Percentiles rank a stretch among this genome's conserved stretches.
Conservation (phyloP, 2,113 vertebrate species). For the Oceanodroma tethys region DNA sequence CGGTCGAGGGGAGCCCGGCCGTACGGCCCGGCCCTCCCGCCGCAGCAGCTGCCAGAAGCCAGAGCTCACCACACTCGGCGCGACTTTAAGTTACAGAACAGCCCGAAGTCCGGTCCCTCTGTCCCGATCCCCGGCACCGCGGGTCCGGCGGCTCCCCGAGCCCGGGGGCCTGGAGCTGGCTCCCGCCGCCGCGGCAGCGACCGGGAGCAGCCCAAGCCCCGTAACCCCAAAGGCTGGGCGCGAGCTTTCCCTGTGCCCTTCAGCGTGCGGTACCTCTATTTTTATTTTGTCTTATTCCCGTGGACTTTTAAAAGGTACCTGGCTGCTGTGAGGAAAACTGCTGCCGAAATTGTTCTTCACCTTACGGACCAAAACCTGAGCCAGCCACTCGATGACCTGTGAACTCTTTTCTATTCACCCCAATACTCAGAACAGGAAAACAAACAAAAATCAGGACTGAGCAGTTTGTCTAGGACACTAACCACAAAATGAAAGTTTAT, state of each 20-base stretch:
- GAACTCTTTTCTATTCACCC: not conserved
- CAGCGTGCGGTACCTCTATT: not conserved
- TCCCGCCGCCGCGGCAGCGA: not conserved
- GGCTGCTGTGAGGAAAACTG: not conserved
- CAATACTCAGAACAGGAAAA: not conserved
- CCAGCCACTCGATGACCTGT: not conserved
- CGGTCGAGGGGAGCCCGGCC: fast-evolving
- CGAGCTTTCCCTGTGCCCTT: fast-evolving
- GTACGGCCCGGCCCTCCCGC: fast-evolving
- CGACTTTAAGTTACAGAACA: too few relatives aligned
- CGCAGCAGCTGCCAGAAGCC: fast-evolving
- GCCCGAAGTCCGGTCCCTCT: not conserved
- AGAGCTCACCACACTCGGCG: not conserved
- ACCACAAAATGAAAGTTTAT: not conserved
- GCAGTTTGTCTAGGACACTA: not conserved
- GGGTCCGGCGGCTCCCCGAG: fast-evolving
- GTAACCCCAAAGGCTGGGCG: not conserved
- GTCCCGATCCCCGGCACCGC: fast-evolving
- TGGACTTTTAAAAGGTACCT: fast-evolving
- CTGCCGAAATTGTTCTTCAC: not conserved
- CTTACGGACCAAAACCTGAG: not conserved
- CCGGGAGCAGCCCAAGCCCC: not conserved
- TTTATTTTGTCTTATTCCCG: not conserved
- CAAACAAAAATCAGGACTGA: not conserved
- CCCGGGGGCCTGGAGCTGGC: fast-evolving